A percentile compares a stretch with the other conserved stretches of the same genome.
Evolutionary conservation across 2,113 vertebrate genomes (phyloP).

Genomic region (Labeo catla): DNA sequence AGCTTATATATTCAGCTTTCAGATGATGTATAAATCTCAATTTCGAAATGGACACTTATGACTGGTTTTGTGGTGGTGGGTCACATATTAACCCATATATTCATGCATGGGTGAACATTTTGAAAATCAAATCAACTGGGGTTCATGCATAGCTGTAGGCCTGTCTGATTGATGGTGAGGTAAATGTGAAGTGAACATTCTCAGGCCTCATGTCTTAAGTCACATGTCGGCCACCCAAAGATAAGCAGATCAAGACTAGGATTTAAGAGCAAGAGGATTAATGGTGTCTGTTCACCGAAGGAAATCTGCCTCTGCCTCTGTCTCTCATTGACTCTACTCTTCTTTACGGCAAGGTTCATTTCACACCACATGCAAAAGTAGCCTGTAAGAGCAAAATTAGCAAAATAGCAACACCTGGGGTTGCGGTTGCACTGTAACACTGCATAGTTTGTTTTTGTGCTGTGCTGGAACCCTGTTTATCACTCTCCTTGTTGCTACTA

Average conservation of each 20-base stretch:
- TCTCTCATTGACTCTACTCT: background rate
- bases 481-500: too few species aligned
- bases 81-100: background rate
- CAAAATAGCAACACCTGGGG: background rate
- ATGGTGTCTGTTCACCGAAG: background rate
- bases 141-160: background rate
- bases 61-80: too few species aligned
- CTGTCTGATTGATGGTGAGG: background rate
- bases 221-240: conserved; percentile 12
- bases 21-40: too few species aligned
- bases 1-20: too few species aligned
- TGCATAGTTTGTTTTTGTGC: background rate
- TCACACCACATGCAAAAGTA: background rate
- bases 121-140: too few species aligned
- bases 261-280: conserved; percentile 51
- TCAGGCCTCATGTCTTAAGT: conserved; percentile 1
- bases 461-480: too few species aligned
- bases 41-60: too few species aligned
- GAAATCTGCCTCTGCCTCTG: background rate
- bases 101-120: background rate
- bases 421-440: background rate
- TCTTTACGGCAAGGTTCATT: background rate
- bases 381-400: background rate
- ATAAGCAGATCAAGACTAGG: conserved; percentile 28
- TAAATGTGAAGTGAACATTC: conserved; percentile 21